These are phyloP conservation scores for Pentamera pediparva DNA, from an alignment of 53 echinoderm and acorn worm genomes.

Conservation along the genomic window DNA sequence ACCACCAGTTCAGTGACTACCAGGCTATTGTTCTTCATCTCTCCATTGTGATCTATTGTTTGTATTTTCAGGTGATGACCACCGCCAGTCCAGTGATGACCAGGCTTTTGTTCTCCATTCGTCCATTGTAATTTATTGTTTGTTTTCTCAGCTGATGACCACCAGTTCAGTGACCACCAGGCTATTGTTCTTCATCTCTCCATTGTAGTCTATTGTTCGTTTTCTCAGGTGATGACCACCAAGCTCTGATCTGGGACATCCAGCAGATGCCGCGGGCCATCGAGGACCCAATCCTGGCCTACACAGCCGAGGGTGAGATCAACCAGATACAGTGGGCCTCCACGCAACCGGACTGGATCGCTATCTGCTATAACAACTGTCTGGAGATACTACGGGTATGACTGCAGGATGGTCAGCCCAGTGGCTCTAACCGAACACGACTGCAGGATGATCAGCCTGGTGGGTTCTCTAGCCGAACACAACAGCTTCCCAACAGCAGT, in stretches of 20 bases:
- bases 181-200: neutral
- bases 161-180: neutral
- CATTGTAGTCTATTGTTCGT: neutral
- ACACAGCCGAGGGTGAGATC: slow-evolving; percentile 97
- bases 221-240: slow-evolving; percentile 86
- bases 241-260: slow-evolving; percentile 98
- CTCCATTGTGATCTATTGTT: too few relatives aligned
- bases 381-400: slow-evolving; percentile 90
- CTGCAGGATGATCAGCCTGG: neutral
- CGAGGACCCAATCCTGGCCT: slow-evolving; percentile 94
- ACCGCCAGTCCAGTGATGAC: neutral
- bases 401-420: slow-evolving; percentile 6
- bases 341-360: slow-evolving; percentile 98
- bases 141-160: too few relatives aligned
- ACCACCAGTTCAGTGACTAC: too few relatives aligned
- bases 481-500: too few relatives aligned
- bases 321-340: slow-evolving; percentile 99
- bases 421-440: slow-evolving; percentile 63
- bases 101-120: neutral
- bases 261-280: slow-evolving; percentile 98
- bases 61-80: too few relatives aligned
- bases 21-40: too few relatives aligned
- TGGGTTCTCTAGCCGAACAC: too few relatives aligned
- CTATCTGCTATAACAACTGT: slow-evolving; percentile 98
- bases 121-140: neutral